Percentiles rank a stretch among this genome's conserved stretches.
phyloP scores from a whole-genome alignment of 2,113 vertebrate genomes.

The Dunckerocampus dactyliophorus region DNA sequence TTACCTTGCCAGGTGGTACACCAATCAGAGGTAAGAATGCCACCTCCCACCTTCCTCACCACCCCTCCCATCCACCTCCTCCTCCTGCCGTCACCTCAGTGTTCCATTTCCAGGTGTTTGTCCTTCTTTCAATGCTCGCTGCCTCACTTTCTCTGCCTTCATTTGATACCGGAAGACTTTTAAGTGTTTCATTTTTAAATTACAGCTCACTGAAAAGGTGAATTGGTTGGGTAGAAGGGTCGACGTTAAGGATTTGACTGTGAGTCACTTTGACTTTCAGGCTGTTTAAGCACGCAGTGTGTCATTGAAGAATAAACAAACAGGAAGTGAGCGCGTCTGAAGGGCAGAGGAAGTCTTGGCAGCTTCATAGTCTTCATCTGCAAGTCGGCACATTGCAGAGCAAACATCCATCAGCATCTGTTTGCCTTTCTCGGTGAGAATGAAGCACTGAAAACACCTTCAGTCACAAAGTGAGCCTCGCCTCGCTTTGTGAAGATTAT shows the following conservation, averaged over 20 bases:
- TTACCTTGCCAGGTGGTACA: constrained; percentile 99
- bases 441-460: background rate
- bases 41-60: constrained; percentile 69
- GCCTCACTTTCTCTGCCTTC: constrained; percentile 57
- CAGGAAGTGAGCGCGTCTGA: constrained; percentile 1
- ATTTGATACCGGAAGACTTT: background rate
- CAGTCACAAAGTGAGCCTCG: background rate
- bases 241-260: too few species aligned
- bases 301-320: background rate
- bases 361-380: constrained; percentile 8
- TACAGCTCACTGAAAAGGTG: background rate
- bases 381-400: background rate
- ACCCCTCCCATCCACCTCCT: constrained; percentile 32
- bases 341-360: constrained; percentile 8
- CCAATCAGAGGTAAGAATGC: constrained; percentile 99
- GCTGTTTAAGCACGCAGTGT: background rate
- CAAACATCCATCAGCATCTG: background rate
- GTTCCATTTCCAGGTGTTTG: constrained; percentile 76
- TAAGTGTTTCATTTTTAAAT: constrained; percentile 30
- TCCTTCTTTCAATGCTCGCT: constrained; percentile 47
- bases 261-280: too few species aligned
- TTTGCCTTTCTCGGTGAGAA: constrained; percentile 7
- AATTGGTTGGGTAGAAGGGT: too few species aligned
- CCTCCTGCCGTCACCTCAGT: constrained; percentile 48
- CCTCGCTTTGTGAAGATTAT: too few species aligned